Evolutionary conservation across 2,888 invertebrate species (phyloP).

Genomic region (Andricus curvator): DNA sequence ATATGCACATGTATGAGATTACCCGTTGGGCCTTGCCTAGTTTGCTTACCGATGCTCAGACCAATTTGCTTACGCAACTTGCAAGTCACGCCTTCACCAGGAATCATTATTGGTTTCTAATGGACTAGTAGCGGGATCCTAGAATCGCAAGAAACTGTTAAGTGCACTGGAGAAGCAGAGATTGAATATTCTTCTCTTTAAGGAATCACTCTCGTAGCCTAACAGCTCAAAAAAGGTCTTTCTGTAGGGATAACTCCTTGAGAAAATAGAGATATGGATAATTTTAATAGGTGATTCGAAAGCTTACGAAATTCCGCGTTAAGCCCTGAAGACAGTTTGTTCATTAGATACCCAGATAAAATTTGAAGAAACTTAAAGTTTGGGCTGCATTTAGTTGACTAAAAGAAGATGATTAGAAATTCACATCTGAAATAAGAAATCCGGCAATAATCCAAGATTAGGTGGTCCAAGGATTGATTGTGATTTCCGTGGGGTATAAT

Average conservation of each 20-base stretch:
- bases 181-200: conserved; percentile 6
- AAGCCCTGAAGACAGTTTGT: no score
- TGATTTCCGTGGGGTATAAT: conserved; percentile 51
- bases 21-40: conserved; percentile 52
- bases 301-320: no score
- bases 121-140: conserved; percentile 37
- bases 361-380: no score
- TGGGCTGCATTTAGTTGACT: no score
- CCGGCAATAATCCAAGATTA: background rate
- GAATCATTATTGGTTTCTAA: conserved; percentile 41
- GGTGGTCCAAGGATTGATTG: conserved; percentile 40
- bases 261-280: no score
- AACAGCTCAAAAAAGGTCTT: no score
- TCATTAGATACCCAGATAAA: no score
- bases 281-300: no score
- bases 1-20: conserved; percentile 41
- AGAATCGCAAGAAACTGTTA: conserved; percentile 27
- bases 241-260: no score
- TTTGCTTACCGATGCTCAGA: conserved; percentile 52
- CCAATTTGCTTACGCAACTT: conserved; percentile 53
- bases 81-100: conserved; percentile 35
- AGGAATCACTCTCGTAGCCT: background rate
- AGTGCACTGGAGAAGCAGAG: conserved; percentile 19
- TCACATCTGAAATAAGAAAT: background rate
- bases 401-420: no score